Evolutionary conservation across 2,888 invertebrate genomes (phyloP).

Genomic region (Morpho achilles): DNA sequence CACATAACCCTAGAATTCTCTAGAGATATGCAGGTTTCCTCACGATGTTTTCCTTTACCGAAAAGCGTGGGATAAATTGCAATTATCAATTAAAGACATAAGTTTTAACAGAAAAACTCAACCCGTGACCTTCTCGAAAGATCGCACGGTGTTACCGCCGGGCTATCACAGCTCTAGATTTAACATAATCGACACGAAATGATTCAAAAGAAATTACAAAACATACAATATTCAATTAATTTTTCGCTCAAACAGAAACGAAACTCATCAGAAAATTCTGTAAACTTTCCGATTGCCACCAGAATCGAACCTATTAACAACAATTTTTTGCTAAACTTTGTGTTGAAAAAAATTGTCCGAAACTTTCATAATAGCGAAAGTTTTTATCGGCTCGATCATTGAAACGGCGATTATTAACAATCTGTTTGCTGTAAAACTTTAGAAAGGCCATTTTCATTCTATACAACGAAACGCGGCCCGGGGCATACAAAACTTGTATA

Average conservation of each 20-base stretch:
- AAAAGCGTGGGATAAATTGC: too few relatives aligned
- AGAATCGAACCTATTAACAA: conserved; percentile 10
- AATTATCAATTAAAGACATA: too few relatives aligned
- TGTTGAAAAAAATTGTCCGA: conserved; percentile 11
- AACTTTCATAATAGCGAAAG: conserved; percentile 25
- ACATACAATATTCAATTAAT: neutral
- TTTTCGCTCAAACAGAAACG: neutral
- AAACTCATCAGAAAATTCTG: conserved; percentile 5
- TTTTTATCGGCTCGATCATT: conserved; percentile 20
- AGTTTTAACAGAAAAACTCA: too few relatives aligned
- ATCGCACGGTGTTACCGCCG: too few relatives aligned
- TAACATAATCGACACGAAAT: too few relatives aligned
- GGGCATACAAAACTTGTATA: conserved; percentile 1
- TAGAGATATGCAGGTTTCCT: too few relatives aligned
- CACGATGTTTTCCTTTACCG: too few relatives aligned
- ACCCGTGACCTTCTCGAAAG: too few relatives aligned
- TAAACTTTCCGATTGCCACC: neutral
- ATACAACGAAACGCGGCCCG: conserved; percentile 1
- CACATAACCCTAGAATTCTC: too few relatives aligned
- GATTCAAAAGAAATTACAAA: too few relatives aligned
- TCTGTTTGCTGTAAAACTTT: conserved; percentile 22
- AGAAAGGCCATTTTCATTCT: conserved; percentile 12
- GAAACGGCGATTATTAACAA: conserved; percentile 22
- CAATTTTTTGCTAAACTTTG: conserved; percentile 12
- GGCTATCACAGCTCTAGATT: too few relatives aligned